Base-by-base conservation (phyloP, 2,888 invertebrate species). In the Pyrgus malvae region DNA sequence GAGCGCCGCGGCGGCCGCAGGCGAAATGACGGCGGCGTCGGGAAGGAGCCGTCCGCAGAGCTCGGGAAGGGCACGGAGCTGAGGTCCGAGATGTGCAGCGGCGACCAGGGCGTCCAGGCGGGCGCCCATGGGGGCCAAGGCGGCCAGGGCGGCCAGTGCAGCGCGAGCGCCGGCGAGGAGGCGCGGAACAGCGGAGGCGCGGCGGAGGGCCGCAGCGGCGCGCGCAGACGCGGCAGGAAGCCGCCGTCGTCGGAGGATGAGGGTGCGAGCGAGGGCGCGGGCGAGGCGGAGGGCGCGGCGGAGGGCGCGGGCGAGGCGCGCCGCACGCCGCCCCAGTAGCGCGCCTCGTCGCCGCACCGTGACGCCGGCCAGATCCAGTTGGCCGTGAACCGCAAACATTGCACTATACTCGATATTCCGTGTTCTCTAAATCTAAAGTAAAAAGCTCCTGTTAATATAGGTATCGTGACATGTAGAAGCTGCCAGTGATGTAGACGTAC, bases 321-420 rank as follows among this genome's bases (percentile, higher is more conserved):
- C 69, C 70, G 51, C 59, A 55, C 66, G 17, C 35, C 48, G 48
- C 38, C 48, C 48, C 75, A 78, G 73, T 75, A 72, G 44, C 69
- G 74, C 65, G 70, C 66, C 73, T 75, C 76, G 65, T 78, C 82
- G 61, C 81, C 80, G 76, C 94, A 94, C 58, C 94, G 93, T 78
- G 94, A 93, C 74, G 93, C 91, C 74, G 94, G 94, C 94, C 94
- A 94, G 76, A 94, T 92, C 94, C 94, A 94, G 84, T 94, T 95
- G 68, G 81, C 86, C 64, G 89, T 87, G 72, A 91, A 90, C 64
- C 88, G 85, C 73, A 91, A 68, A 75, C 91, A 91, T 70, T 94
- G 92, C 87, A 93, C 95, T 93, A 96, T 90, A 96, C 96, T 95
- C 95, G 96, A 95, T 96, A 96, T 94, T 96, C 96, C 93, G 96